Evolutionary conservation across 2,888 invertebrate genomes (phyloP).

Genomic region (Lycocerus yunnanus): DNA sequence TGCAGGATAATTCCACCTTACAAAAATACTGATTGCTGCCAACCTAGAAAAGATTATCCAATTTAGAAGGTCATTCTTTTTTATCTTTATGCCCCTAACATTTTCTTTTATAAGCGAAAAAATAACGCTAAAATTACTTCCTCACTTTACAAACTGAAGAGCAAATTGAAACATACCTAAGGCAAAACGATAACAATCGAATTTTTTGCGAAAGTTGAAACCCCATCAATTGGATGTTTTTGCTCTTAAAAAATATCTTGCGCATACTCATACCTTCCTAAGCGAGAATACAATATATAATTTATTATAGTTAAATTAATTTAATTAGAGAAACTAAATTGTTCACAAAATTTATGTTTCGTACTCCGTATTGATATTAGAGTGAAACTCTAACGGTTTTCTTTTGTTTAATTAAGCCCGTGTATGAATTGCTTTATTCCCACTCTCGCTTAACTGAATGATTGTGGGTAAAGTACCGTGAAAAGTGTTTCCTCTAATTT

Average conservation of each 20-base stretch:
- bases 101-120: background rate
- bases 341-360: background rate
- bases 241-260: background rate
- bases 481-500: background rate
- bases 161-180: background rate
- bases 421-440: background rate
- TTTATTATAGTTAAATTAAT: background rate
- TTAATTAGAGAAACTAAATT: background rate
- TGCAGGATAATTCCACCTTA: background rate
- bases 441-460: background rate
- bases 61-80: conserved; percentile 9
- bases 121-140: background rate
- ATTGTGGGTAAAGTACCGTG: background rate
- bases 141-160: background rate
- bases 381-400: background rate
- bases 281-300: background rate
- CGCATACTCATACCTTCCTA: background rate
- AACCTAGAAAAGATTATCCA: conserved; percentile 3
- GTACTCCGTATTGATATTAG: background rate
- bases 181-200: background rate
- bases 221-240: background rate
- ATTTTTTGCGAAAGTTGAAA: background rate
- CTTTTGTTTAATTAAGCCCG: background rate
- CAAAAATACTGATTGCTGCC: background rate
- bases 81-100: background rate